Conservation (phyloP, 2,797 vertebrate genomes). For the Champsocephalus gunnari region DNA sequence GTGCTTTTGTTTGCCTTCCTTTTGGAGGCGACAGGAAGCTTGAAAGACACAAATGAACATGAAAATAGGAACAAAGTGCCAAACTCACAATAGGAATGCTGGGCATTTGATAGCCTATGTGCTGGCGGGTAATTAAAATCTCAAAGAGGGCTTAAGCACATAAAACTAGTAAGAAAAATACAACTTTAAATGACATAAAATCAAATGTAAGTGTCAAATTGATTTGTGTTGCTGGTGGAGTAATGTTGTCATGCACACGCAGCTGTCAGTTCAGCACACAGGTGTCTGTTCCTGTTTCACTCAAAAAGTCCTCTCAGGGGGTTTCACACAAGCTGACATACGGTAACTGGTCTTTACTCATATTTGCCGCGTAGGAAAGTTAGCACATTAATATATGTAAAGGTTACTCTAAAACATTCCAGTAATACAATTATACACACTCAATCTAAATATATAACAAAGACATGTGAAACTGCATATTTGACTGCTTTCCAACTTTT, state of each 20-base stretch:
- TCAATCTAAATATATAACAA: neutral
- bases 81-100: slow-evolving; percentile 77
- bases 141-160: slow-evolving; percentile 11
- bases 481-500: slow-evolving; percentile 20
- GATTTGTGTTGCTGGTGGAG: slow-evolving; percentile 1
- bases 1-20: slow-evolving; percentile 88
- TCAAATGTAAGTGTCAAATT: neutral
- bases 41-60: slow-evolving; percentile 88
- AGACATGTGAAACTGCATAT: neutral
- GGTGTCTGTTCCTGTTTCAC: slow-evolving; percentile 57
- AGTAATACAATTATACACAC: neutral
- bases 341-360: slow-evolving; percentile 13
- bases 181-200: neutral
- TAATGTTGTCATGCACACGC: slow-evolving; percentile 24
- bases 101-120: slow-evolving; percentile 36
- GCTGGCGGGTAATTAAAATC: slow-evolving; percentile 49
- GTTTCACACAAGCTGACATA: slow-evolving; percentile 10
- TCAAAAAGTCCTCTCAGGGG: slow-evolving; percentile 8
- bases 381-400: neutral
- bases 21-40: slow-evolving; percentile 80
- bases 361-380: neutral
- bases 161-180: neutral
- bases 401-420: slow-evolving; percentile 13
- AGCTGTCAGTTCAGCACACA: slow-evolving; percentile 31
- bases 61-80: slow-evolving; percentile 90